These are phyloP conservation scores for Cerastis rubricosa DNA, from an alignment of 2,888 invertebrate genomes.

Conservation along the genomic window DNA sequence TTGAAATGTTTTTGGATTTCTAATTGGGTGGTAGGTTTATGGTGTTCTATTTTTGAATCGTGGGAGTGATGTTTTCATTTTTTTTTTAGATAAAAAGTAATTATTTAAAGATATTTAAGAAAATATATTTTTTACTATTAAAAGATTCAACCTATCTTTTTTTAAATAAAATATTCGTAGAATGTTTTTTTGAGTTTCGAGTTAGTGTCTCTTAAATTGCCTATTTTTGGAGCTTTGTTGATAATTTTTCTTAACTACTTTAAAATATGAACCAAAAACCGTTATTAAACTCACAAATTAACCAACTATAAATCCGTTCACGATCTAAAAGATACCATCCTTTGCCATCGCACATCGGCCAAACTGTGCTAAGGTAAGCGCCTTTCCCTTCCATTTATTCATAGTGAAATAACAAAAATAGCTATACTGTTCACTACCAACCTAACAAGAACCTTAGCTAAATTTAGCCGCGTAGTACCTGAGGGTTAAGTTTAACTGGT, in stretches of 20 bases:
- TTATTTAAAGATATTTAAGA: neutral
- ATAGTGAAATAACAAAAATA: slow-evolving; percentile 91
- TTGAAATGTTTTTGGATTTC: slow-evolving; percentile 66
- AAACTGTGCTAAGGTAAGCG: slow-evolving; percentile 90
- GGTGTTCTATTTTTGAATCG: neutral
- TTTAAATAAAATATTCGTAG: neutral
- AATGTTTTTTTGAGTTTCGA: neutral
- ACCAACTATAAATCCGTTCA: slow-evolving; percentile 66
- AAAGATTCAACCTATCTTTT: neutral
- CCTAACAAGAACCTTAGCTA: slow-evolving; percentile 68
- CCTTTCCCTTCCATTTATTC: slow-evolving; percentile 90
- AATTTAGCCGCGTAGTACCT: slow-evolving; percentile 1
- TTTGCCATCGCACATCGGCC: slow-evolving; percentile 73
- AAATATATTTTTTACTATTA: neutral
- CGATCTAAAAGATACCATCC: slow-evolving; percentile 72
- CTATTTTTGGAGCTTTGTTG: neutral
- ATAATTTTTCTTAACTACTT: neutral
- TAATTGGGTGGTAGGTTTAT: slow-evolving; percentile 58
- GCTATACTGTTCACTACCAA: slow-evolving; percentile 84
- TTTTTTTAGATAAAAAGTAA: neutral
- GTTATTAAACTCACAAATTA: slow-evolving; percentile 54
- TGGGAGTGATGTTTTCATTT: neutral
- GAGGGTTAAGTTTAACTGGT: slow-evolving; percentile 65
- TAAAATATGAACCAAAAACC: slow-evolving; percentile 3
- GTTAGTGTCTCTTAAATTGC: neutral